Base-by-base conservation (phyloP, 1,140 invertebrate species). In the Drosophila quadrilineata region DNA sequence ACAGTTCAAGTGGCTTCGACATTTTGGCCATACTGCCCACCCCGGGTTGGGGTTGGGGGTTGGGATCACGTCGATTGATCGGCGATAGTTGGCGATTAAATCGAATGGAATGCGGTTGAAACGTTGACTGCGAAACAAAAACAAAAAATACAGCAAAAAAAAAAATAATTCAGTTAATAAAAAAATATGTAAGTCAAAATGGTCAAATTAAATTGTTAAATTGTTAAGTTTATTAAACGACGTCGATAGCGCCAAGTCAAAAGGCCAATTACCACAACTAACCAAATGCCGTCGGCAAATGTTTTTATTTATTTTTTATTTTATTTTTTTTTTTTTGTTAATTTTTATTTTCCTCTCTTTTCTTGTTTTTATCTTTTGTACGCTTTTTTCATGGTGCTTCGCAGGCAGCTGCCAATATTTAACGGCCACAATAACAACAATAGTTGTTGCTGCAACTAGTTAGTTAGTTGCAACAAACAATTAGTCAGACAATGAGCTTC, bases 131-230 rank as follows among this genome's bases (percentile, higher is more conserved):
- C 19, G 9, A 10, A 41, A 28, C n/a, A n/a, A n/a, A n/a, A n/a
- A n/a, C n/a, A n/a, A n/a, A n/a, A n/a, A n/a, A n/a, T n/a, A n/a
- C n/a, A n/a, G n/a, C n/a, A n/a, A n/a, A n/a, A n/a, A n/a, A n/a
- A n/a, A n/a, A n/a, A n/a, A n/a, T n/a, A n/a, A n/a, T n/a, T n/a
- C n/a, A n/a, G n/a, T n/a, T n/a, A n/a, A n/a, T n/a, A n/a, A n/a
- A n/a, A n/a, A n/a, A n/a, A n/a, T n/a, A n/a, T n/a, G n/a, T n/a
- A 38, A 35, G 22, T 31, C 28, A 43, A 71, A 53, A 50, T 31
- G 21, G 16, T 46, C 56, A 66, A 75, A 72, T 75, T 71, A 74
- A 79, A 74, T 79, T 75, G 73, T 71, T 68, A 73, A 77, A 73
- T 77, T 82, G 76, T 71, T 71, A 58, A 73, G 28, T 75, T 75